phyloP scores from a whole-genome alignment of 2,888 invertebrate genomes.

The Leptura quadrifasciata region DNA sequence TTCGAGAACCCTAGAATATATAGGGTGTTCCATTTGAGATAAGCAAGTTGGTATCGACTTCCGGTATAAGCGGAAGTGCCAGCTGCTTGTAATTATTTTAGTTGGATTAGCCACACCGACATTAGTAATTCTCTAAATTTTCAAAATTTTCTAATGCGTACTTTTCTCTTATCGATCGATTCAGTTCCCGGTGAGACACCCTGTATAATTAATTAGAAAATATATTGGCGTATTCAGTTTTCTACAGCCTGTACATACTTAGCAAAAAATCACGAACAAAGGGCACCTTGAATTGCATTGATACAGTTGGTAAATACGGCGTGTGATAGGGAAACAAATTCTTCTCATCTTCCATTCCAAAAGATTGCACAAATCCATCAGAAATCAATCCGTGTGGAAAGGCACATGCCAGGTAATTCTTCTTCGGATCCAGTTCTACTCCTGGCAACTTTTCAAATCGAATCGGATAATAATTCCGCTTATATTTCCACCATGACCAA shows the following conservation, averaged over 20 bases:
- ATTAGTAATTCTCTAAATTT: too few species aligned
- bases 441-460: slow-evolving; percentile 90
- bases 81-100: too few species aligned
- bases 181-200: too few species aligned
- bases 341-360: slow-evolving; percentile 77
- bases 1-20: too few species aligned
- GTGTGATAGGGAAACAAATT: slow-evolving; percentile 67
- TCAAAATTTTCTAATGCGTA: too few species aligned
- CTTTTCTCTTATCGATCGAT: too few species aligned
- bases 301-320: not conserved
- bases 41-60: too few species aligned
- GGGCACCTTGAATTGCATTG: not conserved
- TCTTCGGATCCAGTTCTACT: slow-evolving; percentile 84
- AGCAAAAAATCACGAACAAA: not conserved
- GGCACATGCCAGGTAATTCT: slow-evolving; percentile 89
- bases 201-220: too few species aligned
- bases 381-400: slow-evolving; percentile 93
- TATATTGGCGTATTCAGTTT: too few species aligned
- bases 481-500: slow-evolving; percentile 81
- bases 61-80: too few species aligned
- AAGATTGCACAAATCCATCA: slow-evolving; percentile 86
- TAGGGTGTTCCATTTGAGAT: too few species aligned
- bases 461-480: slow-evolving; percentile 90
- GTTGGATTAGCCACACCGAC: too few species aligned
- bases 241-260: not conserved